Conservation (phyloP, 2,797 vertebrate species). For the Scleropages formosus region DNA sequence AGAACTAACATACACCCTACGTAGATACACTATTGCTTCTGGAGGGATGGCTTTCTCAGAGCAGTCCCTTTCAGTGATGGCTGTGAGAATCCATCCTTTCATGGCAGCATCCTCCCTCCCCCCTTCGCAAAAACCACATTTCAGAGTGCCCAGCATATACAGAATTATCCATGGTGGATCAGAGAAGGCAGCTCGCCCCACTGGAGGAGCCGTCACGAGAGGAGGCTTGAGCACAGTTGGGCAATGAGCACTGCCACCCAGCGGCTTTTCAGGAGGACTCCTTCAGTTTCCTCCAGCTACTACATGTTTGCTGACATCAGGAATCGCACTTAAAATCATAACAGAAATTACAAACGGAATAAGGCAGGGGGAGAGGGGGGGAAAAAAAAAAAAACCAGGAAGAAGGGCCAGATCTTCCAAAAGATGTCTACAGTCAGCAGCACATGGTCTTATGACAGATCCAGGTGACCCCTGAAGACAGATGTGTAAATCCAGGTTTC, state of each 20-base stretch:
- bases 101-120: not conserved
- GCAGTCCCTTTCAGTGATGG: constrained; percentile 7
- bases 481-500: not conserved
- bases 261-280: not conserved
- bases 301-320: not conserved
- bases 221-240: not conserved
- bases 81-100: constrained; percentile 22
- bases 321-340: not conserved
- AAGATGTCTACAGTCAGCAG: not conserved
- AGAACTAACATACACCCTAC: not conserved
- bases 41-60: not conserved
- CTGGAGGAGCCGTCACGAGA: not conserved
- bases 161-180: constrained; percentile 24
- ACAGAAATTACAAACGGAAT: not conserved
- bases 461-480: not conserved
- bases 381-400: not conserved
- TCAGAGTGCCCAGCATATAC: constrained; percentile 12
- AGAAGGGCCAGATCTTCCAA: not conserved
- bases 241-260: not conserved
- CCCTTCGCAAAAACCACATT: not conserved
- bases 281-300: not conserved
- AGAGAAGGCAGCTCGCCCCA: not conserved
- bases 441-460: not conserved
- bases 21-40: not conserved
- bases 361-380: no score